These are phyloP conservation scores for Stichodactyla mertensii DNA, from an alignment of 64 coral and sea anemone species.

Conservation along the genomic window DNA sequence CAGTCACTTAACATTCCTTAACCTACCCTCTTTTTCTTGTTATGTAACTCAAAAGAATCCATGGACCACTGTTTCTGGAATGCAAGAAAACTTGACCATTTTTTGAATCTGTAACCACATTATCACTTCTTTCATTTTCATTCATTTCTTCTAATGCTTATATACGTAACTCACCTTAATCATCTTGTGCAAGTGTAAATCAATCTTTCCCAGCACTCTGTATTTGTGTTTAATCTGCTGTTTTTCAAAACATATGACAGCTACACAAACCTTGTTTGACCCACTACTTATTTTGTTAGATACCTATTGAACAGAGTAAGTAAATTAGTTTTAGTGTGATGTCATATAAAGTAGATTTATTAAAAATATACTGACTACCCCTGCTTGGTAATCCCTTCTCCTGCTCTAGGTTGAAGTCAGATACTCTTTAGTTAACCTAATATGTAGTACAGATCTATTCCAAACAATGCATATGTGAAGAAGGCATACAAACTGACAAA, in stretches of 20 bases:
- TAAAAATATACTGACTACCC: no score
- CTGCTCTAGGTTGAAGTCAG: no score
- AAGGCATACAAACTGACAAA: no score
- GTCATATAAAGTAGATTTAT: no score
- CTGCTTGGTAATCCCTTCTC: no score
- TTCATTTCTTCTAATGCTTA: neutral
- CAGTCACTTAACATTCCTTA: neutral
- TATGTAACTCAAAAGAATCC: conserved; percentile 81
- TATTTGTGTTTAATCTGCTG: conserved; percentile 54
- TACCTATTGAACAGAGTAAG: conserved; percentile 11
- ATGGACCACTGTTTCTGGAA: conserved; percentile 92
- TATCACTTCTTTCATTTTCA: no score
- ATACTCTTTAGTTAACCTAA: no score
- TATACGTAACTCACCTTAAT: conserved; percentile 43
- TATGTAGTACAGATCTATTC: no score
- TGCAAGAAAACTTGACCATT: neutral
- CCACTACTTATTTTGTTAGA: conserved; percentile 55
- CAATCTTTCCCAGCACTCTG: conserved; percentile 68
- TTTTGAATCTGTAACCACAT: neutral
- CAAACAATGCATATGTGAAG: no score
- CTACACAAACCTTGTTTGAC: conserved; percentile 56
- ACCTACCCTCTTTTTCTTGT: conserved; percentile 77
- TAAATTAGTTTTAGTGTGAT: neutral
- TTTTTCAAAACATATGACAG: conserved; percentile 73
- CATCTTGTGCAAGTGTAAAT: conserved; percentile 83